These are phyloP conservation scores for Chloropsis cyanopogon DNA, from an alignment of 2,113 vertebrate species.

Conservation along the genomic window DNA sequence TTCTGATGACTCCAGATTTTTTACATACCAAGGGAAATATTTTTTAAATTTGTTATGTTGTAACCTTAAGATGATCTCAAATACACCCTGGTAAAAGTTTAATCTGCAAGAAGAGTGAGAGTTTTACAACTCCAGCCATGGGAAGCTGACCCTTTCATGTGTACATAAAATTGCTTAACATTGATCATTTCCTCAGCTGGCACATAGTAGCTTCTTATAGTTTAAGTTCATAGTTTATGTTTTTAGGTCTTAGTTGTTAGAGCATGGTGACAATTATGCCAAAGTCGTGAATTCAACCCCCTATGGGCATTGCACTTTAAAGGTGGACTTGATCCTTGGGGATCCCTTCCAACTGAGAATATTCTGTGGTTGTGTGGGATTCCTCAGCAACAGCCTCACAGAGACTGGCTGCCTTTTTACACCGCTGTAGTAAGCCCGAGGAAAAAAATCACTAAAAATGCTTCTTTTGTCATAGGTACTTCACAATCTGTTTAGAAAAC, in stretches of 20 bases:
- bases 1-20: neutral
- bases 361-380: neutral
- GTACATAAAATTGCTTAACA: neutral
- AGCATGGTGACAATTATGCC: neutral
- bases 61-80: neutral
- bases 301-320: neutral
- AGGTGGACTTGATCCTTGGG: neutral
- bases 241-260: neutral
- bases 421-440: neutral
- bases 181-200: neutral
- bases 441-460: neutral
- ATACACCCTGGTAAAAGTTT: neutral
- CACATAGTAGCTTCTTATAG: neutral
- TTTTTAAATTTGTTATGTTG: neutral
- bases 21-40: neutral
- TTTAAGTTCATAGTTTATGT: neutral
- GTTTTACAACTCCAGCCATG: neutral
- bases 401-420: neutral
- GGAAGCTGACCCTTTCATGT: neutral
- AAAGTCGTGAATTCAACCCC: neutral
- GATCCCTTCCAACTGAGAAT: neutral
- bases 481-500: neutral
- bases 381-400: neutral
- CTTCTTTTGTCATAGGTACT: neutral
- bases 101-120: neutral